Base-by-base conservation (phyloP, 2,888 invertebrate genomes). In the Eupithecia abbreviata region DNA sequence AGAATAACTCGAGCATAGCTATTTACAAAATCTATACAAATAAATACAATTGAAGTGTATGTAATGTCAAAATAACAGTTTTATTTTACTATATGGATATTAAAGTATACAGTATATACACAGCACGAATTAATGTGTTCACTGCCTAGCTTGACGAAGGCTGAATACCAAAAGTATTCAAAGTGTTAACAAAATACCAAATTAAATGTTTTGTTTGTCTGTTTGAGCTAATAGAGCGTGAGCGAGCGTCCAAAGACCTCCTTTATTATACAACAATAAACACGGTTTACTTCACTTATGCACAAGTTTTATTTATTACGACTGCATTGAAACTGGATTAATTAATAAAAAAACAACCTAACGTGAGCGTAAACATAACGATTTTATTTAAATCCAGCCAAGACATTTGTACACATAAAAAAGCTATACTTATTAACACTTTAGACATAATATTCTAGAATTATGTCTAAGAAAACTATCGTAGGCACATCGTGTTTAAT, bases 401-500 rank as follows among this genome's bases (percentile, higher is more conserved):
- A 9, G 18, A 58, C n/a, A 9, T 18, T 58, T 58, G 55, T 18
- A 0, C 18, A 2, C 58, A 55, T 2, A 12, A 2, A 62, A 62
- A 62, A 30, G 30, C 62, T 62, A 4, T 62, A 55, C 7, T 49
- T 15, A n/a, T 58, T n/a, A 30, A 58, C n/a, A 62, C 3, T 30
- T 30, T 30, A 62, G 18, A 30, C 62, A 58, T 55, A 58, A 15
- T 58, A 18, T 30, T n/a, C 4, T 9, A 62, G n/a, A n/a, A n/a
- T n/a, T n/a, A n/a, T n/a, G n/a, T n/a, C 9, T 30, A 30, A n/a
- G 10, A 62, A 62, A 62, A 30, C 10, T 30, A 18, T 18, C 3
- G 62, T 18, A 62, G 62, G 62, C 62, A 62, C 58, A 58, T 7
- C 30, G 62, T 62, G 62, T 62, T 62, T 62, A 58, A 12, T 12